These are phyloP conservation scores for Trichechus manatus DNA, from an alignment of 2,113 vertebrate species.

Conservation along the genomic window DNA sequence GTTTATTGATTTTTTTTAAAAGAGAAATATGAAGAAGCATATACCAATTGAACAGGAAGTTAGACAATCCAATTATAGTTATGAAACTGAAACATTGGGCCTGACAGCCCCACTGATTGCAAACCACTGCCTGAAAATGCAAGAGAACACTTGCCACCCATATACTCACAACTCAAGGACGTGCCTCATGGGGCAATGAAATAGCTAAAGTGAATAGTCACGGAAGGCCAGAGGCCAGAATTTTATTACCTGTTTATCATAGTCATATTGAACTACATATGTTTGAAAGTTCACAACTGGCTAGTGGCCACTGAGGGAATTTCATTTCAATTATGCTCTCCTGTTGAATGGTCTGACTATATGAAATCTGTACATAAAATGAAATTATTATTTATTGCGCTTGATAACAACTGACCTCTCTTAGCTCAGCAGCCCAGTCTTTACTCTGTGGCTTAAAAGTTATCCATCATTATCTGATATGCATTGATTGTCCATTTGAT, in stretches of 20 bases:
- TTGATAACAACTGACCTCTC: constrained; percentile 51
- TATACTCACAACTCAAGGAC: neutral
- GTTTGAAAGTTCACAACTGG: constrained; percentile 44
- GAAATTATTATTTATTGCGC: constrained; percentile 39
- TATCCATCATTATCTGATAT: constrained; percentile 42
- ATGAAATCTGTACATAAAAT: constrained; percentile 26
- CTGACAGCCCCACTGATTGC: constrained; percentile 69
- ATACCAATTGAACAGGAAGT: constrained; percentile 78
- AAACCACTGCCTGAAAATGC: constrained; percentile 5
- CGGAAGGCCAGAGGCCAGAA: constrained; percentile 15
- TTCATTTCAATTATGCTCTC: constrained; percentile 51
- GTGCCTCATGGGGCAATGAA: neutral
- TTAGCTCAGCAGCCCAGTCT: neutral
- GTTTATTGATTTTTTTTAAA: constrained; percentile 75
- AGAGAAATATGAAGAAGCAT: constrained; percentile 69
- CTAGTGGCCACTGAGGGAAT: neutral
- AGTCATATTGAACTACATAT: constrained; percentile 24
- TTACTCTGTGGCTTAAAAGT: constrained; percentile 29
- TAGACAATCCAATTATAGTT: constrained; percentile 77
- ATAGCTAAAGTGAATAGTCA: neutral
- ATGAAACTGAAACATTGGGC: constrained; percentile 71
- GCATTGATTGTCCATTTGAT: constrained; percentile 59
- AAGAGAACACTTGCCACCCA: neutral
- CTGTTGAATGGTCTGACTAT: neutral
- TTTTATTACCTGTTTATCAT: constrained; percentile 55